A percentile compares a stretch with the other conserved stretches of the same genome.
These are phyloP conservation scores for Microplitis deprimator DNA, from an alignment of 2,888 invertebrate genomes.

Conservation along the genomic window DNA sequence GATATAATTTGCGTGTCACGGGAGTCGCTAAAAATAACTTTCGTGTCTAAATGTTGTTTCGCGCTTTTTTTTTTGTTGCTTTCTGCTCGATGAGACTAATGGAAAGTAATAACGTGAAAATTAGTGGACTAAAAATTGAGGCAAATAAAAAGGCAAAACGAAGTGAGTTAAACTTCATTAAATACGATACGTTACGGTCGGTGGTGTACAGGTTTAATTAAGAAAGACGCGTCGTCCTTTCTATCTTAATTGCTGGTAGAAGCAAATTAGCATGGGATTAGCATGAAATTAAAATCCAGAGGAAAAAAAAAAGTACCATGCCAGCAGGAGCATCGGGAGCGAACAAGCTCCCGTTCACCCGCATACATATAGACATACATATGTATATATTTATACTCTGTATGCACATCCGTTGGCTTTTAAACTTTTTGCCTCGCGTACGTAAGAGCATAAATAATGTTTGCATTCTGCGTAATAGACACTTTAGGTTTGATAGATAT, in stretches of 20 bases:
- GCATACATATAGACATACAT: background rate
- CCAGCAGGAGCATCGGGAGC: background rate
- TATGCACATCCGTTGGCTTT: background rate
- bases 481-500: background rate
- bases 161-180: conserved; percentile 34
- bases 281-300: conserved; percentile 44
- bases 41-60: too few relatives aligned
- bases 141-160: background rate
- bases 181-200: conserved; percentile 34
- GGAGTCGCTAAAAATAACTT: too few relatives aligned
- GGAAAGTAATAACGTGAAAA: background rate
- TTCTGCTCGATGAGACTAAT: background rate
- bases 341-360: conserved; percentile 31
- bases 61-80: too few relatives aligned
- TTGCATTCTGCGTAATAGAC: background rate
- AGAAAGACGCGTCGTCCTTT: conserved; percentile 44
- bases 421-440: background rate
- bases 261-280: conserved; percentile 49
- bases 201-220: conserved; percentile 41
- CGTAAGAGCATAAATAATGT: background rate
- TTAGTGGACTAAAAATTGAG: background rate
- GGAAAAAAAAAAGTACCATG: background rate
- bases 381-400: background rate
- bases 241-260: conserved; percentile 41
- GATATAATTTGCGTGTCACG: too few relatives aligned